Evolutionary conservation across 2,113 vertebrate genomes (phyloP).

Genomic region (Mobula birostris): DNA sequence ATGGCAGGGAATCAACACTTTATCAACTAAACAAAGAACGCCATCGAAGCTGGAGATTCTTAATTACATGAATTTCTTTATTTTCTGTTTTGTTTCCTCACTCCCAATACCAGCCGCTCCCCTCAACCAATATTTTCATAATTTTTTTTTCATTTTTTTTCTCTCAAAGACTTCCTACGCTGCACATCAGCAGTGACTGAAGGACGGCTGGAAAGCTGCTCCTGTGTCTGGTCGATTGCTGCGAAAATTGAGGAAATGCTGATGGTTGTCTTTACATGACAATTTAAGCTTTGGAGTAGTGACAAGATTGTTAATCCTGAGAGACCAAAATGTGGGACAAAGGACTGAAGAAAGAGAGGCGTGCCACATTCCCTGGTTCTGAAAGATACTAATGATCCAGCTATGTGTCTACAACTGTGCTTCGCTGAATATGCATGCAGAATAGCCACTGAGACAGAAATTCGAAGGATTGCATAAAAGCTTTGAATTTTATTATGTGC

Average conservation of each 20-base stretch:
- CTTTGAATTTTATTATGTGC: constrained; percentile 13
- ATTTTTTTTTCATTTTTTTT: neutral
- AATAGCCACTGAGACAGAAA: neutral
- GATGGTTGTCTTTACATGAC: neutral
- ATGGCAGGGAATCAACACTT: too few species aligned
- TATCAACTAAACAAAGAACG: too few species aligned
- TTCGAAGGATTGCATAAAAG: neutral
- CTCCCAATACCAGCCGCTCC: neutral
- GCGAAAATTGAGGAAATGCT: constrained; percentile 1
- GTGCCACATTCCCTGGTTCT: neutral
- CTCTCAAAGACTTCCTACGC: neutral
- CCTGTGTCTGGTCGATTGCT: neutral
- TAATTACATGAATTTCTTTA: too few species aligned
- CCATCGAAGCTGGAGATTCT: too few species aligned
- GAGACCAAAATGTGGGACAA: constrained; percentile 22
- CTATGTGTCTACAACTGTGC: neutral
- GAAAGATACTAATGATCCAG: constrained; percentile 4
- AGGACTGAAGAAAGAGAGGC: constrained; percentile 13
- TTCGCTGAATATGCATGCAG: neutral
- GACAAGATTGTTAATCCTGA: constrained; percentile 27
- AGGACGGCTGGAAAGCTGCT: neutral
- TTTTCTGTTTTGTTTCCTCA: neutral
- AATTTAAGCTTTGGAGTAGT: neutral
- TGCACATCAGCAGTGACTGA: neutral
- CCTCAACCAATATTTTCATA: neutral